These are phyloP conservation scores for Coptodon bakossiorum DNA, from an alignment of 2,113 vertebrate species.

Conservation along the genomic window DNA sequence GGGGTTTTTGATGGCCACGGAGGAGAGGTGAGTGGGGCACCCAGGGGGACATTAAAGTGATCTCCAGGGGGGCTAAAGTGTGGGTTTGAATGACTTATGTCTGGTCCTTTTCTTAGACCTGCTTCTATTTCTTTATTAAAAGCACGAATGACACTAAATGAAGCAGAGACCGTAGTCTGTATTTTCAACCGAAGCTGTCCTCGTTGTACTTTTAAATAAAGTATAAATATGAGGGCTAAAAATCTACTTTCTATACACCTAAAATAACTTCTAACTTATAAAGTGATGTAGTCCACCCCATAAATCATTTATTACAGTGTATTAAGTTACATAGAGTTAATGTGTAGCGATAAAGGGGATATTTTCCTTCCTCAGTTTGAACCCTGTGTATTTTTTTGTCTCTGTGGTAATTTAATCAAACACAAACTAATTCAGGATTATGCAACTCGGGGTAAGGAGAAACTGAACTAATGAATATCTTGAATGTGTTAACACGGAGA, in stretches of 20 bases:
- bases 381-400: not conserved
- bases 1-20: constrained; percentile 97
- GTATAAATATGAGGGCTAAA: not conserved
- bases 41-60: not conserved
- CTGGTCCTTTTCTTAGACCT: not conserved
- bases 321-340: not conserved
- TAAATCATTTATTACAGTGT: not conserved
- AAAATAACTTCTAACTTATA: not conserved
- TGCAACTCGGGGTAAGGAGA: not conserved
- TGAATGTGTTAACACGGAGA: not conserved
- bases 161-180: not conserved
- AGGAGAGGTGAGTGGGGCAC: constrained; percentile 82
- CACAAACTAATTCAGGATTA: not conserved
- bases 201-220: not conserved
- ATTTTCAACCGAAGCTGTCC: not conserved
- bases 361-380: not conserved
- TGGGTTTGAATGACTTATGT: not conserved
- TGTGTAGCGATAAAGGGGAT: not conserved
- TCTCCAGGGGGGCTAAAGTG: not conserved
- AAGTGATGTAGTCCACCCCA: not conserved
- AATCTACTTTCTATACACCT: not conserved
- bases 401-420: not conserved
- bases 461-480: not conserved
- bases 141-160: not conserved
- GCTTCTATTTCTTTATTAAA: not conserved